Percentiles rank a stretch among this genome's conserved stretches.
phyloP scores from a whole-genome alignment of 2,113 vertebrate species.

The Coreoperca whiteheadi region DNA sequence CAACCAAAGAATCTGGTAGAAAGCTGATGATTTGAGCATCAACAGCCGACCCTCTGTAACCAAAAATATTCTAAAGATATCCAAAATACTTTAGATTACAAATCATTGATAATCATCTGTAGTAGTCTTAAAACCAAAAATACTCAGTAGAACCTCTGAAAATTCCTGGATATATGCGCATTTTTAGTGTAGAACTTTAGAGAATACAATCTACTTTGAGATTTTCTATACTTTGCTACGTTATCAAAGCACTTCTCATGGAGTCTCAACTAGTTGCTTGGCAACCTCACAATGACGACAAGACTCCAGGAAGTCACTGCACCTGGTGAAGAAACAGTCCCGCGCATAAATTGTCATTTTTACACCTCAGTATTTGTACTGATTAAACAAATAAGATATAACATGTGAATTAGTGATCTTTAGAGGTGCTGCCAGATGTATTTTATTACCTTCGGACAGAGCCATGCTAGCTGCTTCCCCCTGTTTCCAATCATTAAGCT shows the following conservation, averaged over 20 bases:
- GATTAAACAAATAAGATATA: not conserved
- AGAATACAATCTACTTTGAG: not conserved
- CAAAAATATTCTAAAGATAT: not conserved
- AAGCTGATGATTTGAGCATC: conserved; percentile 44
- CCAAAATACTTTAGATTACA: not conserved
- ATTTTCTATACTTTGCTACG: not conserved
- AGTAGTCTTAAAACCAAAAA: not conserved
- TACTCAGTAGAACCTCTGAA: not conserved
- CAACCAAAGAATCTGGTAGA: conserved; percentile 54
- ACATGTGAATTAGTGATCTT: not conserved
- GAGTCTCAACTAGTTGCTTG: not conserved
- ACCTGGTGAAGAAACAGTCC: not conserved
- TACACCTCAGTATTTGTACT: not conserved
- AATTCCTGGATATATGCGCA: too few relatives aligned
- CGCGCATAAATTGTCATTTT: not conserved
- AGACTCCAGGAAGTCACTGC: conserved; percentile 1
- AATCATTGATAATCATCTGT: not conserved
- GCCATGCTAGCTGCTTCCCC: not conserved
- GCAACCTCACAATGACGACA: not conserved
- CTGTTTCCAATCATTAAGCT: not conserved
- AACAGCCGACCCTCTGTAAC: conserved; percentile 40
- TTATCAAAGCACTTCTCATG: not conserved
- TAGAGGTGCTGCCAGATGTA: not conserved
- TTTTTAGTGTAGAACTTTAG: not conserved
- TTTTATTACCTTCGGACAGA: not conserved